These are phyloP conservation scores for Globodera rostochiensis DNA, from an alignment of 1,140 invertebrate genomes.

Conservation along the genomic window DNA sequence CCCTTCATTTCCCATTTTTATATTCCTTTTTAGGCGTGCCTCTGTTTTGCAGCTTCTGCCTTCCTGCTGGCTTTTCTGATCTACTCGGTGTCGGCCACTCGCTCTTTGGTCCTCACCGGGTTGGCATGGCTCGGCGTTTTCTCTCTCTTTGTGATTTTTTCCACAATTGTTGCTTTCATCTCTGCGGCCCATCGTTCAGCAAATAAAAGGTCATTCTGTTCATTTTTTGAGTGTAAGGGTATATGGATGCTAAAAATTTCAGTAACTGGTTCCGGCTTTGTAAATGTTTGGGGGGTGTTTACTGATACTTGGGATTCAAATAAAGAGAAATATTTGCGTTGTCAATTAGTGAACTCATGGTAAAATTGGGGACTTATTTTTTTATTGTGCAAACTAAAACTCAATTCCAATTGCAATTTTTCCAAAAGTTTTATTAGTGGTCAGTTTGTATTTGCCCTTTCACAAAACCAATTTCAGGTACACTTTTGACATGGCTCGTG, in stretches of 20 bases:
- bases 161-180: conserved; percentile 53
- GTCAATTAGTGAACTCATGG: too few relatives aligned
- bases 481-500: conserved; percentile 56
- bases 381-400: too few relatives aligned
- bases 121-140: conserved; percentile 60
- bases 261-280: too few relatives aligned
- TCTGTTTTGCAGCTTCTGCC: conserved; percentile 35
- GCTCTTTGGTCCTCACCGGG: conserved; percentile 56
- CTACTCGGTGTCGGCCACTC: conserved; percentile 52
- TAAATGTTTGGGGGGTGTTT: neutral
- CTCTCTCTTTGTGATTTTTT: conserved; percentile 56
- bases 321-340: neutral
- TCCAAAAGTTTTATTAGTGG: too few relatives aligned
- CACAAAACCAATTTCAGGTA: conserved; percentile 46
- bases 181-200: conserved; percentile 40
- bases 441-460: too few relatives aligned
- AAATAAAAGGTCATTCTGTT: conserved; percentile 42
- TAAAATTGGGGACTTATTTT: too few relatives aligned
- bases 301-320: conserved; percentile 17
- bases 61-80: conserved; percentile 54
- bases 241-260: too few relatives aligned
- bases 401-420: too few relatives aligned
- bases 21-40: conserved; percentile 23
- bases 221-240: too few relatives aligned
- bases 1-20: neutral